Evolutionary conservation across 2,888 invertebrate genomes (phyloP).

Genomic region (Actias luna): DNA sequence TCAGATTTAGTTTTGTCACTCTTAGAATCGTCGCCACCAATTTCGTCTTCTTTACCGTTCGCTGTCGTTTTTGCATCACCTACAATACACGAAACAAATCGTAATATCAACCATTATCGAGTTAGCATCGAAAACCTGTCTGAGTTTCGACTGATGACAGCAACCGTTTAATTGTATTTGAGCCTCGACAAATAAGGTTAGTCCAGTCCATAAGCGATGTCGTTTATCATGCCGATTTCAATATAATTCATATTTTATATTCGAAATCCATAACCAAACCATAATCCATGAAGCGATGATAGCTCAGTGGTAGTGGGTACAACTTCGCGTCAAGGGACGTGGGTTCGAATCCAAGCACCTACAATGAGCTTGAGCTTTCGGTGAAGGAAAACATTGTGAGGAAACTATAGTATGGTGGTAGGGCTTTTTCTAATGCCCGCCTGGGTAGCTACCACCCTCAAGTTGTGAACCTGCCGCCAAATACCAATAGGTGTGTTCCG

Average conservation of each 20-base stretch:
- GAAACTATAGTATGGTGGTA: no score
- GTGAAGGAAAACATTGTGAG: no score
- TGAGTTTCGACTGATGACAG: neutral
- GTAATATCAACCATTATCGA: neutral
- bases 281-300: no score
- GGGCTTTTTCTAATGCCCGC: no score
- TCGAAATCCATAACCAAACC: no score
- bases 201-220: neutral
- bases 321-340: no score
- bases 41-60: conserved; percentile 72
- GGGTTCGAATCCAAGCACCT: no score
- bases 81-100: conserved; percentile 28
- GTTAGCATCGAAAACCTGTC: neutral
- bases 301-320: no score
- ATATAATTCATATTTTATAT: neutral
- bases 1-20: conserved; percentile 66
- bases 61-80: conserved; percentile 73
- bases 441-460: no score
- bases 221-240: neutral
- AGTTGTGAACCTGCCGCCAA: no score
- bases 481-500: no score
- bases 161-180: neutral
- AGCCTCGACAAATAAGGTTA: neutral
- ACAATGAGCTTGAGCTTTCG: no score
- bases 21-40: conserved; percentile 60